A percentile compares a stretch with the other conserved stretches of the same genome.
These are phyloP conservation scores for Gasteruption jaculator DNA, from an alignment of 2,888 invertebrate genomes.

Conservation along the genomic window DNA sequence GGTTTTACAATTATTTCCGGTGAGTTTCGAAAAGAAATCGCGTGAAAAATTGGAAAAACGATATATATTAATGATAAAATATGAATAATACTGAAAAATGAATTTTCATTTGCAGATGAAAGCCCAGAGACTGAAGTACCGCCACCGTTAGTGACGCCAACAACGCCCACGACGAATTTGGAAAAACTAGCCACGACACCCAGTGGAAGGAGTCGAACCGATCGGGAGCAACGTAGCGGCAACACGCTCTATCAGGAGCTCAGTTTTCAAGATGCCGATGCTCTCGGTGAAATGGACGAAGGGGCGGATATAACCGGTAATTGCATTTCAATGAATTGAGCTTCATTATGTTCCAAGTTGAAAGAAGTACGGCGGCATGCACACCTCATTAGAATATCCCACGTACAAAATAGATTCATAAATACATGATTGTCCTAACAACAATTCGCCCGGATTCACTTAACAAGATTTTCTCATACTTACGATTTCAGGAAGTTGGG, in stretches of 20 bases:
- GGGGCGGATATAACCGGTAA: slow-evolving; percentile 91
- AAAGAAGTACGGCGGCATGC: too few species aligned
- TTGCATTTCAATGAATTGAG: slow-evolving; percentile 9
- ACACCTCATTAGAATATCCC: background rate
- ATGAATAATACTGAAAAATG: too few species aligned
- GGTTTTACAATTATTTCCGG: too few species aligned
- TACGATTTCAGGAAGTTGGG: slow-evolving; percentile 78
- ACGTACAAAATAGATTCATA: too few species aligned
- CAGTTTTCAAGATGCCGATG: slow-evolving; percentile 84
- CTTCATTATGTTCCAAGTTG: slow-evolving; percentile 11
- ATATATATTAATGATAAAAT: slow-evolving; percentile 1
- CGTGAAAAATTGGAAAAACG: background rate
- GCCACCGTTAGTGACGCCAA: slow-evolving; percentile 42
- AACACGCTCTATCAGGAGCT: slow-evolving; percentile 92
- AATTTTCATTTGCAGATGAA: slow-evolving; percentile 34
- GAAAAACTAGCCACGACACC: slow-evolving; percentile 51
- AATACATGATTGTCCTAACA: slow-evolving; percentile 3
- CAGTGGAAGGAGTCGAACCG: slow-evolving; percentile 63
- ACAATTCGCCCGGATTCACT: too few species aligned
- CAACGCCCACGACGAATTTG: slow-evolving; percentile 41
- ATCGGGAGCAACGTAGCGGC: slow-evolving; percentile 81
- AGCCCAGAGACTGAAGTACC: slow-evolving; percentile 48
- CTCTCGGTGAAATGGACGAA: slow-evolving; percentile 80
- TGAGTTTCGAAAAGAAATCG: background rate
- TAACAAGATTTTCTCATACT: too few species aligned